Conservation (phyloP, 2,888 invertebrate species). For the Sinhomidia bicolor region DNA sequence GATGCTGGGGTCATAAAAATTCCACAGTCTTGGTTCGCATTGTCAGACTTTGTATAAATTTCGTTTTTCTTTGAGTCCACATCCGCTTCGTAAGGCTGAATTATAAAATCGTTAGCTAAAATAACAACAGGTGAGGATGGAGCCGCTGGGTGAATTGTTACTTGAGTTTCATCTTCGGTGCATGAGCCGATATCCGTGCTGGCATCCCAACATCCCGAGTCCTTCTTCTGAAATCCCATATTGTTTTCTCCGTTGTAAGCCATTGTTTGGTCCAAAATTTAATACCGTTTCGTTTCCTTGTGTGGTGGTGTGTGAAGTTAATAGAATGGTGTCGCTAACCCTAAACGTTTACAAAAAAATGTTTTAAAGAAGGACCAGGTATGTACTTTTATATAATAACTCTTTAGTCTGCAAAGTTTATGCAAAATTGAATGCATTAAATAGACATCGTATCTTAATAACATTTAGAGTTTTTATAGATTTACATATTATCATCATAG, state of each 20-base stretch:
- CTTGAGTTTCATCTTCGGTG: constrained; percentile 56
- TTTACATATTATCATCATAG: too few species aligned
- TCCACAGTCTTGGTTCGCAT: constrained; percentile 46
- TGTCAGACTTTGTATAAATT: constrained; percentile 49
- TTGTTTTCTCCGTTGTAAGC: constrained; percentile 58
- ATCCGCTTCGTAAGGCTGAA: constrained; percentile 69
- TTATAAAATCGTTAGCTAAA: constrained; percentile 39
- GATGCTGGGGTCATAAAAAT: constrained; percentile 73
- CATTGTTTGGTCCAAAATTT: constrained; percentile 65
- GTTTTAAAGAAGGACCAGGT: too few species aligned
- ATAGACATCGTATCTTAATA: too few species aligned
- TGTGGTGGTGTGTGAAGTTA: constrained; percentile 6
- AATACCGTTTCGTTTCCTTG: constrained; percentile 63
- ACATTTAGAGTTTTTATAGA: too few species aligned
- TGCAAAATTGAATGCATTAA: not conserved
- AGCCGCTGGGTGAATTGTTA: constrained; percentile 40
- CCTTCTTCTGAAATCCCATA: constrained; percentile 66
- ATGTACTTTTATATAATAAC: too few species aligned
- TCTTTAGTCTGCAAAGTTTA: not conserved
- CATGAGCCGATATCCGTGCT: constrained; percentile 57
- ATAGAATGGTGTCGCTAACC: constrained; percentile 57
- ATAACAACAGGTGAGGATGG: not conserved
- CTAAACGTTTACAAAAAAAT: constrained; percentile 18
- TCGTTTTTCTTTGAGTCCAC: constrained; percentile 58
- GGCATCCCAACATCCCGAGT: constrained; percentile 68